Evolutionary conservation across 2,888 invertebrate species (phyloP).

Genomic region (Siphlonurus alternatus): DNA sequence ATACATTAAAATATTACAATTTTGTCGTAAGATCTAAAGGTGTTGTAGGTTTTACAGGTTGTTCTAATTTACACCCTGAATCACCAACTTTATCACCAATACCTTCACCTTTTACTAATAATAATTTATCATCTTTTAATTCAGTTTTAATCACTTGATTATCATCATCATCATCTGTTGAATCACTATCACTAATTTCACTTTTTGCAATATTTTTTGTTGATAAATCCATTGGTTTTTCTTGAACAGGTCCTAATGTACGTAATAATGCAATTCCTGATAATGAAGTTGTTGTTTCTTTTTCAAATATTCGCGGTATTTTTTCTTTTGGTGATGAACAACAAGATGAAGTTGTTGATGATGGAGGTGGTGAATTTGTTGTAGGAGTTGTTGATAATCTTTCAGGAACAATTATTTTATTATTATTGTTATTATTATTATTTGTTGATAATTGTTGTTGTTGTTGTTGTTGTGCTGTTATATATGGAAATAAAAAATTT

Average conservation of each 20-base stretch:
- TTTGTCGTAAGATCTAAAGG: conserved; percentile 8
- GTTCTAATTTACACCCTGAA: too few relatives aligned
- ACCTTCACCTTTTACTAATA: neutral
- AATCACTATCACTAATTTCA: neutral
- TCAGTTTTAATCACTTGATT: too few relatives aligned
- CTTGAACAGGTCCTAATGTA: conserved; percentile 3
- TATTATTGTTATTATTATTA: too few relatives aligned
- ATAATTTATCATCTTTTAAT: neutral
- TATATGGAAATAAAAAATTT: neutral
- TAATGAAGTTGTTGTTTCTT: neutral
- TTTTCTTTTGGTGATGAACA: neutral
- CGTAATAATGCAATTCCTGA: neutral
- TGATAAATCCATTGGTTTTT: conserved; percentile 8
- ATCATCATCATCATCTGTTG: neutral
- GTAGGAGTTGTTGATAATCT: neutral
- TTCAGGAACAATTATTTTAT: too few relatives aligned
- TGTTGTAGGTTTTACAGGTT: neutral
- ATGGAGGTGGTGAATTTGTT: neutral
- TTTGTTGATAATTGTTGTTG: neutral
- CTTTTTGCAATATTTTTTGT: neutral
- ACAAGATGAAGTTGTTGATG: neutral
- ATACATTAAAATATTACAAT: too few relatives aligned
- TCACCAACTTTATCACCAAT: neutral
- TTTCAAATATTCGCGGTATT: too few relatives aligned
- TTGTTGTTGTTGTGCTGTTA: neutral